These are phyloP conservation scores for Genyomyrus donnyi DNA, from an alignment of 2,113 vertebrate species.

Conservation along the genomic window DNA sequence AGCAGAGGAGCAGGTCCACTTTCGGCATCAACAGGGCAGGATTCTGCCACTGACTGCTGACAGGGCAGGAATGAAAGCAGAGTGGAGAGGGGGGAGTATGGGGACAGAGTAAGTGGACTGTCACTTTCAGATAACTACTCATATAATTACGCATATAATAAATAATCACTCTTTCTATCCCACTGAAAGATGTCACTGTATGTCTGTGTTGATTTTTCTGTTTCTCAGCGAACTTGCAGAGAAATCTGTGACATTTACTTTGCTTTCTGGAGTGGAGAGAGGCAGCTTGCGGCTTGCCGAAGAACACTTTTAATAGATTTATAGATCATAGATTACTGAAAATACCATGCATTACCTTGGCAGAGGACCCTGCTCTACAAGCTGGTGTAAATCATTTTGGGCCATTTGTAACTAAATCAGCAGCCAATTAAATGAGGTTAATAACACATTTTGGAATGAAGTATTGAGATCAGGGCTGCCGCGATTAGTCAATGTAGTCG, in stretches of 20 bases:
- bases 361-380: neutral
- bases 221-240: neutral
- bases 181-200: neutral
- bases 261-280: neutral
- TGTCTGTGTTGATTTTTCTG: neutral
- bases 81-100: constrained; percentile 25
- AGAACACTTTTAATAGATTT: neutral
- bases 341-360: neutral
- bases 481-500: too few species aligned
- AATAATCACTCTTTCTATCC: neutral
- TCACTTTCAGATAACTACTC: neutral
- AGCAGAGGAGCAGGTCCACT: constrained; percentile 18
- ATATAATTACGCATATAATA: too few species aligned
- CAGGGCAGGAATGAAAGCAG: constrained; percentile 33
- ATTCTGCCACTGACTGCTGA: constrained; percentile 40
- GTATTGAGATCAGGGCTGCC: neutral
- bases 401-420: neutral
- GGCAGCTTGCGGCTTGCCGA: neutral
- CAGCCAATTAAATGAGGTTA: neutral
- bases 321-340: neutral
- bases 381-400: neutral
- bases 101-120: neutral
- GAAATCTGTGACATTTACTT: neutral
- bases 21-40: constrained; percentile 36
- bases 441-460: neutral